Percentiles rank a stretch among this genome's conserved stretches.
Conservation (phyloP, 2,888 invertebrate genomes). For the Salticus scenicus region DNA sequence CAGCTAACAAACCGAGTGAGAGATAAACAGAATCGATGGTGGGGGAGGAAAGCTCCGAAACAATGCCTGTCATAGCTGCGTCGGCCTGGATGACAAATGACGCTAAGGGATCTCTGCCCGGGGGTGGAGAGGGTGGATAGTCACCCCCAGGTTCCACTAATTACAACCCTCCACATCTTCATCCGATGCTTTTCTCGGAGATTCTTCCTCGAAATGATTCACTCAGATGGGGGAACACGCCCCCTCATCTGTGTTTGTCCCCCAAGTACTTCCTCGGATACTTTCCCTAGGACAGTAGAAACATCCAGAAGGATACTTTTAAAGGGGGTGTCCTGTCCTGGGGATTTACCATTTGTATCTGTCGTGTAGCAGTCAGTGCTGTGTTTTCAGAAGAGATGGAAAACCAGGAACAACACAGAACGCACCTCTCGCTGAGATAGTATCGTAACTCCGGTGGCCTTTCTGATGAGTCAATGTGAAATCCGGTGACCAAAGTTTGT, state of each 20-base stretch:
- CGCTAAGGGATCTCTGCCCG: conserved; percentile 28
- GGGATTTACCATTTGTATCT: conserved; percentile 18
- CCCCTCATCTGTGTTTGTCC: conserved; percentile 26
- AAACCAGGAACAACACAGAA: neutral
- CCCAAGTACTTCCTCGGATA: conserved; percentile 16
- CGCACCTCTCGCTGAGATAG: conserved; percentile 20
- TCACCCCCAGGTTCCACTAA: conserved; percentile 46
- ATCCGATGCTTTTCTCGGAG: conserved; percentile 60
- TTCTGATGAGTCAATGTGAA: neutral
- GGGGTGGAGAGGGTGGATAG: conserved; percentile 28
- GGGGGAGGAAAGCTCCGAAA: conserved; percentile 34
- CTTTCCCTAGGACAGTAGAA: conserved; percentile 20
- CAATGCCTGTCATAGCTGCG: conserved; percentile 67
- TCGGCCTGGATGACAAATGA: conserved; percentile 66
- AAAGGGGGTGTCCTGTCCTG: neutral
- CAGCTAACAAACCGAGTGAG: conserved; percentile 36
- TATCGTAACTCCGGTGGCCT: neutral
- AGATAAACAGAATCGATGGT: conserved; percentile 65
- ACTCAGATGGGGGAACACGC: conserved; percentile 19
- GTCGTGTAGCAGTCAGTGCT: neutral
- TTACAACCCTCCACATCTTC: conserved; percentile 63
- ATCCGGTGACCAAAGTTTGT: neutral
- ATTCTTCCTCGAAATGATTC: conserved; percentile 52
- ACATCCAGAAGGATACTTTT: conserved; percentile 2
- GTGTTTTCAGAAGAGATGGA: conserved; percentile 2